Evolutionary conservation across 2,888 invertebrate species (phyloP), one percentile per base, ranked within the genome.

Genomic region (Amphipyra berbera): DNA sequence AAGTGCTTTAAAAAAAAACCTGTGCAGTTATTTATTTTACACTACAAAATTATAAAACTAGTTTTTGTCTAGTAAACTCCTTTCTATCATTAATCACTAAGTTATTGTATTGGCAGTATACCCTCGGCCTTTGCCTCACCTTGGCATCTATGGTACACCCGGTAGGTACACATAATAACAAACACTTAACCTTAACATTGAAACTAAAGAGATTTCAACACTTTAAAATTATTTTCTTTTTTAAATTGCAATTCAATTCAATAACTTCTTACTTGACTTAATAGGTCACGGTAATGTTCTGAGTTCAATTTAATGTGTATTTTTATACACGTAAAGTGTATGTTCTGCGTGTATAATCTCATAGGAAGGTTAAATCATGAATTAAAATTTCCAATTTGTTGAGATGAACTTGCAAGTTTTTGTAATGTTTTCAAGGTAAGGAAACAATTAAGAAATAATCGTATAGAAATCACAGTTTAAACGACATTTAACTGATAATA

Each of bases 141-240:
- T 74, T 76, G 59, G 76, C 64, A 54, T 63, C 55, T 59, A 73
- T 71, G 57, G 68, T 59, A 61, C 68, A 71, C 61, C 57, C 68
- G 65, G n/a, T n/a, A n/a, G n/a, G n/a, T n/a, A n/a, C n/a, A n/a
- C n/a, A n/a, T n/a, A 68, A 77, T 65, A 76, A 74, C 62, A 58
- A 49, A 65, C 33, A 38, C 41, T 12, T 62, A 77, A 60, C 76
- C 76, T 76, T 76, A 78, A 77, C 78, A 77, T 44, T 78, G 78
- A 44, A 48, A 60, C 3, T 42, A 42, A 47, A 73, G 27, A 54
- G 55, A 61, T 66, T 55, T 27, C 21, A 59, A 61, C 2, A 60
- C 42, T 60, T 1, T 15, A 9, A n/a, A 30, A 21, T n/a, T 56
- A 30, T 46, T 44, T 41, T 45, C 6, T 38, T 12, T 33, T 33